These are phyloP conservation scores for Verasper variegatus DNA, from an alignment of 2,113 vertebrate genomes.

Conservation along the genomic window DNA sequence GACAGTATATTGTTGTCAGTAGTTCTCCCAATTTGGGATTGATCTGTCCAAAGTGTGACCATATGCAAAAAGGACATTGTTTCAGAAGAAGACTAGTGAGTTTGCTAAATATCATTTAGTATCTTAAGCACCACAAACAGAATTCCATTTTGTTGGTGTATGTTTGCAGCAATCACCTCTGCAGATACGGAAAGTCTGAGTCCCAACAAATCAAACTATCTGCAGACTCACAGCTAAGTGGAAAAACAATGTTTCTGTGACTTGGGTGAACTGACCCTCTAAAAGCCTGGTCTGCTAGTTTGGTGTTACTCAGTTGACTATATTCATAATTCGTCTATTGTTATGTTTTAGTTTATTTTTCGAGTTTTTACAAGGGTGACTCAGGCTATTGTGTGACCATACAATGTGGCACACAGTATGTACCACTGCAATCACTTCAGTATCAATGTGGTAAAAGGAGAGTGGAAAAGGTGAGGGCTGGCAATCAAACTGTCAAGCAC, in stretches of 20 bases:
- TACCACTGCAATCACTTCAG: conserved; percentile 57
- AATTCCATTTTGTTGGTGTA: not conserved
- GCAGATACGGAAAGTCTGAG: not conserved
- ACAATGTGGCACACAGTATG: conserved; percentile 11
- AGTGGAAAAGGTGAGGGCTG: conserved; percentile 2
- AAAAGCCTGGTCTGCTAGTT: not conserved
- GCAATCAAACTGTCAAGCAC: conserved; percentile 32
- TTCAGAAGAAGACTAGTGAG: no score
- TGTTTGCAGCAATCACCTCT: not conserved
- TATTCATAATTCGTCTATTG: conserved; percentile 26
- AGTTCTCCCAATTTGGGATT: not conserved
- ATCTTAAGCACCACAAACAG: conserved; percentile 10
- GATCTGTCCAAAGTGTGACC: not conserved
- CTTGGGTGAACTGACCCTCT: no score
- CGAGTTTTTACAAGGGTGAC: conserved; percentile 5
- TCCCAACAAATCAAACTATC: not conserved
- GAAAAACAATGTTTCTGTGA: not conserved
- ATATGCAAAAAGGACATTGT: no score
- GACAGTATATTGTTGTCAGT: no score
- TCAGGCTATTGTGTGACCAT: conserved; percentile 34
- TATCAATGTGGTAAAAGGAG: conserved; percentile 13
- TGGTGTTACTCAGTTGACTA: not conserved
- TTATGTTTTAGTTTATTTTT: conserved; percentile 30
- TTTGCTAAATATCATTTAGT: no score
- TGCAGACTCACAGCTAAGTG: not conserved